Base-by-base conservation (phyloP, 1,140 invertebrate genomes). In the Phymorhynchus buccinoides region DNA sequence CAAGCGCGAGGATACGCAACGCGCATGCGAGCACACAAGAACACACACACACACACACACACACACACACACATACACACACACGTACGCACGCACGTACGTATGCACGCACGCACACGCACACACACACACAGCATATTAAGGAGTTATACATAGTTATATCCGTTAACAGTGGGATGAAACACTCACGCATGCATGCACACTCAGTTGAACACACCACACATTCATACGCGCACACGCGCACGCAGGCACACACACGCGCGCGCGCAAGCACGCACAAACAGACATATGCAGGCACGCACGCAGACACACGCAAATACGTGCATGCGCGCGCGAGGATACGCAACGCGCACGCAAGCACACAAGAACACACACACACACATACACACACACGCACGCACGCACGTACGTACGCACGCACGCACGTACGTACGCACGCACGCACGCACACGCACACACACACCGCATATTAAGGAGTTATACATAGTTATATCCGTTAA, bases 391-490 rank as follows among this genome's bases (percentile, higher is more conserved):
- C 75, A 42, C 39, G 42, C 75, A 3, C 39, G 42, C 75, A 42
- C 39, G 42, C 75, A 42, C 39, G 42, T 39, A 42, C 1, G 42
- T 39, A 42, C 39, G 42, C 75, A 42, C 39, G 42, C 75, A 42
- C 39, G 42, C 75, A 42, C 30, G 42, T 39, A 27, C 39, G 42
- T 39, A 42, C 39, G 42, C 18, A 4, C 77, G 92, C 89, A 88
- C 89, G 94, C 94, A 95, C 95, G 93, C 97, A 96, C 71, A 98
- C n/a, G n/a, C n/a, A n/a, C 94, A 90, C 97, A 96, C 80, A 98
- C 94, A 88, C 97, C 95, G 73, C 97, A 97, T 89, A 98, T 95
- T 86, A 96, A 96, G 92, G 97, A 97, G 85, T 97, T n/a, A n/a
- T n/a, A n/a, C n/a, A n/a, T n/a, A n/a, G n/a, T n/a, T n/a, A n/a